These are phyloP conservation scores for Scaptodrosophila latifasciaeformis DNA, from an alignment of 2,888 invertebrate genomes.

Conservation along the genomic window DNA sequence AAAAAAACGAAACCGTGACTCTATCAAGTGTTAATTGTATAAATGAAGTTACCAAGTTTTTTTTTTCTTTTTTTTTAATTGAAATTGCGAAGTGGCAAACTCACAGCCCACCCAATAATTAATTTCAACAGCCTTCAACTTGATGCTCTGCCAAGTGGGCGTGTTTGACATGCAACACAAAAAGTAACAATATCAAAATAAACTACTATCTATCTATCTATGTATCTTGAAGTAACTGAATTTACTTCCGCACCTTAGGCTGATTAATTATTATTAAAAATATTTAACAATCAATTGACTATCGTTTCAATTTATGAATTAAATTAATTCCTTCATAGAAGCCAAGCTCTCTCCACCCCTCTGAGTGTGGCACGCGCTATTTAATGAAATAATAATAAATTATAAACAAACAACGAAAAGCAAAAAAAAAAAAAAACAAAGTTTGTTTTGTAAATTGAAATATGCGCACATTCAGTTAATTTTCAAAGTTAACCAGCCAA, in stretches of 20 bases:
- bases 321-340: constrained; percentile 34
- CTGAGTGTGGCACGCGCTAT: too few species aligned
- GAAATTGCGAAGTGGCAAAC: neutral
- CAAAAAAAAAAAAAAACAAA: neutral
- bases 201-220: constrained; percentile 3
- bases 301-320: too few species aligned
- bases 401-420: neutral
- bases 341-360: too few species aligned
- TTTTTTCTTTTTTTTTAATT: too few species aligned
- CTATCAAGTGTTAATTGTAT: constrained; percentile 16
- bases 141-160: constrained; percentile 37
- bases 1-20: constrained; percentile 18
- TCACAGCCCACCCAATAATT: constrained; percentile 35
- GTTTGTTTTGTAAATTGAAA: constrained; percentile 12
- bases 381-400: constrained; percentile 38
- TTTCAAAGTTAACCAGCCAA: too few species aligned
- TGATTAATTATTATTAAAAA: constrained; percentile 39
- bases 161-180: constrained; percentile 29
- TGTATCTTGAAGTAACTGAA: constrained; percentile 5
- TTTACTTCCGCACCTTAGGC: constrained; percentile 32
- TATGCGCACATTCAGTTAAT: too few species aligned
- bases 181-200: constrained; percentile 19
- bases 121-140: constrained; percentile 42
- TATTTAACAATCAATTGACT: constrained; percentile 37
- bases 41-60: constrained; percentile 22